phyloP scores from a whole-genome alignment of 2,113 vertebrate species.

The Empidonax alnorum region DNA sequence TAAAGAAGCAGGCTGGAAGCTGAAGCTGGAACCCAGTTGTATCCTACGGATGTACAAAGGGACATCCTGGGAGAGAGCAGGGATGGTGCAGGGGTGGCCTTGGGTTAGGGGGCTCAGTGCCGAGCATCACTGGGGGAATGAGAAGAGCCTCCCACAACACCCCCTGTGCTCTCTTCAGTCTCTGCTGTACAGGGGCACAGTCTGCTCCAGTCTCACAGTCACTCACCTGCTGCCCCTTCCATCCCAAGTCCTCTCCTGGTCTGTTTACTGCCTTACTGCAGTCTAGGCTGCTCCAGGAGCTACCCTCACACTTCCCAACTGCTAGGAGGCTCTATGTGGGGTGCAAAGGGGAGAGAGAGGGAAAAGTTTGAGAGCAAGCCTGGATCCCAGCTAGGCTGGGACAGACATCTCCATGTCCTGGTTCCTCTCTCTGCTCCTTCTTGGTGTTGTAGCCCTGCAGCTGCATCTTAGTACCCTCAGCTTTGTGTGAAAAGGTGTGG shows the following conservation, averaged over 20 bases:
- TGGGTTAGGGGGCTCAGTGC: background rate
- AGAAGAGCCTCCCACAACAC: background rate
- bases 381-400: background rate
- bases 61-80: background rate
- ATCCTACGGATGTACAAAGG: background rate
- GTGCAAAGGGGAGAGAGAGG: background rate
- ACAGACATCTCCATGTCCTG: accelerated
- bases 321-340: background rate
- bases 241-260: background rate
- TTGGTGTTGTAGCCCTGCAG: background rate
- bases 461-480: background rate
- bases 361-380: background rate
- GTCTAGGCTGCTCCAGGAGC: background rate
- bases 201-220: background rate
- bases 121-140: background rate
- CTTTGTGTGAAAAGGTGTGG: background rate
- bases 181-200: background rate
- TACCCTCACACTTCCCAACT: background rate
- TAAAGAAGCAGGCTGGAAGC: background rate
- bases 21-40: background rate
- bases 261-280: background rate
- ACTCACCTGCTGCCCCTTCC: background rate
- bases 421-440: background rate
- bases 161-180: accelerated
- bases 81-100: background rate